phyloP scores from a whole-genome alignment of 2,113 vertebrate species.

The Sapayoa aenigma region DNA sequence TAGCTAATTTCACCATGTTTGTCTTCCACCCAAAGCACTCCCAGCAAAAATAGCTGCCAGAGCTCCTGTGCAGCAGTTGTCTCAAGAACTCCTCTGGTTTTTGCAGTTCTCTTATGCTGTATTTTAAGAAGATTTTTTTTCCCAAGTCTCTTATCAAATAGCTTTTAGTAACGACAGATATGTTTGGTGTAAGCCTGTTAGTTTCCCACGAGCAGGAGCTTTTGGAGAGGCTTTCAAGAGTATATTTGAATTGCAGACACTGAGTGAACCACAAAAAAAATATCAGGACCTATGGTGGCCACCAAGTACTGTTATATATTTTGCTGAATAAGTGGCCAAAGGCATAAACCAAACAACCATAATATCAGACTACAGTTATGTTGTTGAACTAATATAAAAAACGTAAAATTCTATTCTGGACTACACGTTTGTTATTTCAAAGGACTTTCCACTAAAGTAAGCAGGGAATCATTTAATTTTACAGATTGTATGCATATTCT shows the following conservation, averaged over 20 bases:
- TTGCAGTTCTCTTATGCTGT: background rate
- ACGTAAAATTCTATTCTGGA: background rate
- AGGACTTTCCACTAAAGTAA: background rate
- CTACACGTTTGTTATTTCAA: background rate
- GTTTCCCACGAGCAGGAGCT: background rate
- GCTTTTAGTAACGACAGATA: background rate
- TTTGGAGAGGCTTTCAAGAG: background rate
- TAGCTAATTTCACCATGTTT: constrained; percentile 41
- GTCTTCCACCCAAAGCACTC: background rate
- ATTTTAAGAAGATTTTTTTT: background rate
- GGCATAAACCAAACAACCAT: background rate
- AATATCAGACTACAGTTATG: background rate
- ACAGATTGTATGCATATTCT: background rate
- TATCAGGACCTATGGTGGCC: background rate
- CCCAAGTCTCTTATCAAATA: background rate
- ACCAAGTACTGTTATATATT: background rate
- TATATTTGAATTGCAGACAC: background rate
- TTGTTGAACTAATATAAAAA: background rate
- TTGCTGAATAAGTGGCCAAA: background rate
- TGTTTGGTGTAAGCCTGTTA: background rate
- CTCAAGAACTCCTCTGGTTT: background rate
- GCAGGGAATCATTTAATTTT: background rate
- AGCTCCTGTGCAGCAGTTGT: background rate
- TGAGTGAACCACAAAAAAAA: background rate
- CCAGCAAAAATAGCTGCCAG: constrained; percentile 48